Evolutionary conservation across 2,797 vertebrate species (phyloP).

Genomic region (Allobates femoralis): DNA sequence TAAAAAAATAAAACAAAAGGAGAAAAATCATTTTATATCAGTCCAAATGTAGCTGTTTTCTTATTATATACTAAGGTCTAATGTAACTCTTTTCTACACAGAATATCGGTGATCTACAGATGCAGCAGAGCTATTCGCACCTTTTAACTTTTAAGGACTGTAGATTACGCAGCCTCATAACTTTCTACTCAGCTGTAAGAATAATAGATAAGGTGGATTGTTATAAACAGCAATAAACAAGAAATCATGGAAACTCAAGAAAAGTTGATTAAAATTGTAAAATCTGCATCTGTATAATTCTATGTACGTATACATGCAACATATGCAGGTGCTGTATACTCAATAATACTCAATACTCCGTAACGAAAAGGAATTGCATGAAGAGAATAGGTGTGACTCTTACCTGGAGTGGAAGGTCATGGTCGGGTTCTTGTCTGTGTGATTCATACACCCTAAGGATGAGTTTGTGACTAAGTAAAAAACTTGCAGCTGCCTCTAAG

Average conservation of each 20-base stretch:
- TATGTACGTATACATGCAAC: background rate
- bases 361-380: background rate
- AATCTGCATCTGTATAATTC: too few species aligned
- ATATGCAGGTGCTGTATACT: background rate
- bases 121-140: background rate
- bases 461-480: background rate
- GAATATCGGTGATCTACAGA: background rate
- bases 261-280: background rate
- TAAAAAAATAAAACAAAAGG: background rate
- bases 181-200: background rate
- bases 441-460: background rate
- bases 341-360: too few species aligned
- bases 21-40: background rate
- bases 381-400: slow-evolving; percentile 20
- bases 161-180: background rate
- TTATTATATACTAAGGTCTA: background rate
- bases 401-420: slow-evolving; percentile 39
- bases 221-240: background rate
- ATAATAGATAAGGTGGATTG: background rate
- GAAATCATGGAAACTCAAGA: background rate
- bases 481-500: background rate
- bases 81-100: background rate
- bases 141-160: background rate
- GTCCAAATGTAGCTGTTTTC: background rate
- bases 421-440: background rate